phyloP scores from a whole-genome alignment of 1,140 invertebrate species.

The Halesus radiatus region DNA sequence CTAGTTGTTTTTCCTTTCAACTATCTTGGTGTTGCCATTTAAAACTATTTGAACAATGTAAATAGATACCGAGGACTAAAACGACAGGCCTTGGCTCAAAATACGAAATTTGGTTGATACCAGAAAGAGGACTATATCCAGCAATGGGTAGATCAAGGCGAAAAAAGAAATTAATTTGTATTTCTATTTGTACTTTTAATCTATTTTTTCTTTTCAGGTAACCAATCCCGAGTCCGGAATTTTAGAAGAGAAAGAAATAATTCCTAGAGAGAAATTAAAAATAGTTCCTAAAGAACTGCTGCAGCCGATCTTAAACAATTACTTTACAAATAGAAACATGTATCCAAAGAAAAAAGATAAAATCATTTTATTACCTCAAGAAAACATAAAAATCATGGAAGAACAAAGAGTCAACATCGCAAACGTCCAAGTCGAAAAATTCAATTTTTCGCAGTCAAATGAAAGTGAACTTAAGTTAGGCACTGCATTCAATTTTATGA shows the following conservation, averaged over 20 bases:
- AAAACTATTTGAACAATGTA: too few relatives aligned
- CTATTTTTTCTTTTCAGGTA: constrained; percentile 33
- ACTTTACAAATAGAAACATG: constrained; percentile 28
- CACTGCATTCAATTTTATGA: neutral
- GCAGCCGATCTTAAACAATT: constrained; percentile 46
- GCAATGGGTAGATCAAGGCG: too few relatives aligned
- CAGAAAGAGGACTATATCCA: too few relatives aligned
- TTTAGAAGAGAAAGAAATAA: constrained; percentile 54
- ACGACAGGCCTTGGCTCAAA: too few relatives aligned
- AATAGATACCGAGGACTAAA: too few relatives aligned
- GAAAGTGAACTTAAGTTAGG: neutral
- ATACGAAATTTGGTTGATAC: too few relatives aligned
- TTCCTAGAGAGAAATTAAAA: constrained; percentile 49
- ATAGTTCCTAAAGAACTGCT: constrained; percentile 51
- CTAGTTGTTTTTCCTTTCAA: too few relatives aligned
- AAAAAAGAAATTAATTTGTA: neutral
- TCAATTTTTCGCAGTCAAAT: neutral
- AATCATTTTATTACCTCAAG: too few relatives aligned
- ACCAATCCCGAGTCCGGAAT: constrained; percentile 52
- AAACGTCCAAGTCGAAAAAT: too few relatives aligned
- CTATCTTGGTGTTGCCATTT: too few relatives aligned
- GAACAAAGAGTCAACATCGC: too few relatives aligned
- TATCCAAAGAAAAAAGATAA: neutral
- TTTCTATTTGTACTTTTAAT: constrained; percentile 21
- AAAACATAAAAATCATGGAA: too few relatives aligned